phyloP scores from a whole-genome alignment of 2,113 vertebrate genomes.

The Erpornis zantholeuca region DNA sequence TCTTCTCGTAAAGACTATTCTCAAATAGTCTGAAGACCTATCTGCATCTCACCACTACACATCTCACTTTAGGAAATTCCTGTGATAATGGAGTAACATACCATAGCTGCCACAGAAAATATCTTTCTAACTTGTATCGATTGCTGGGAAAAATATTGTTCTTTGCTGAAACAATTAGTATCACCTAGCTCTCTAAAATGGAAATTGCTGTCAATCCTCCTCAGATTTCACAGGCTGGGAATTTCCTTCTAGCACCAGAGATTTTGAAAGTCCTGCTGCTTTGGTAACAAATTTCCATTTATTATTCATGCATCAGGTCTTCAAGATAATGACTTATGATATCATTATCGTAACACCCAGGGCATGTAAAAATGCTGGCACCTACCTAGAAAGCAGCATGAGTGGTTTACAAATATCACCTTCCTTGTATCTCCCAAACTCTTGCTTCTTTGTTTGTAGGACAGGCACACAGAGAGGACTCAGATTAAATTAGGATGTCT shows the following conservation, averaged over 20 bases:
- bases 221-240: neutral
- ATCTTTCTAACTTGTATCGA: neutral
- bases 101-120: neutral
- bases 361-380: rapidly evolving
- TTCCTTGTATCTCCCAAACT: neutral
- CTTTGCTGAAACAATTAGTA: neutral
- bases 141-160: neutral
- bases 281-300: neutral
- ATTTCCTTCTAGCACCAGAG: neutral
- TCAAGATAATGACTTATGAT: neutral
- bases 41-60: neutral
- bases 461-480: neutral
- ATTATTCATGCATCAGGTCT: neutral
- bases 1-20: neutral
- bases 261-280: neutral
- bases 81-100: neutral
- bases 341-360: neutral
- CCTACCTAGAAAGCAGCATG: neutral
- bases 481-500: neutral
- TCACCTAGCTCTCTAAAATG: neutral
- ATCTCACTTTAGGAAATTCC: neutral
- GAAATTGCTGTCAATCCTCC: neutral
- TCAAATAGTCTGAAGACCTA: neutral
- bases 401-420: neutral
- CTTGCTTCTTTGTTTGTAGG: neutral